Evolutionary conservation across 2,113 vertebrate species (phyloP), one percentile per base, ranked within the genome.

Genomic region (Ancistrus triradiatus): DNA sequence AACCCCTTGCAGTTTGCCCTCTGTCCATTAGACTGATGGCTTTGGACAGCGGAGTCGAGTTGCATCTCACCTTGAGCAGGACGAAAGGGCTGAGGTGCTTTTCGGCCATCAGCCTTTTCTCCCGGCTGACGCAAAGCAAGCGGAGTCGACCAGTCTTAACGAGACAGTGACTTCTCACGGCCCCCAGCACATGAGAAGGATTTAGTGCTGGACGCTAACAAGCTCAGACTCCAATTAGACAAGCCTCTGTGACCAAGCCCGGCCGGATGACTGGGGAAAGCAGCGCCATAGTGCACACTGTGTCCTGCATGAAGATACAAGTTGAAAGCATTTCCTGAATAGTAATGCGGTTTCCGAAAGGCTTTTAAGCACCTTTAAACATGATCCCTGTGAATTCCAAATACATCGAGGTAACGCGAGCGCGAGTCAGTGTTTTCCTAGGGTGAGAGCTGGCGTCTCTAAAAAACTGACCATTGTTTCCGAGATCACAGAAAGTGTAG

Each of bases 151-250:
- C 60, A 14, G 53, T 61, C 70, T 71, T 86, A 88, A 87, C 81
- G 81, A 87, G 81, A 86, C 79, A 73, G 75, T 83, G 70, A 75
- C 78, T 84, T 86, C 80, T 85, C 83, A 87, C 81, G 81, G 59
- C 66, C 61, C 55, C 75, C 72, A 84, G 78, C 83, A 83, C 84
- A 86, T 86, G 86, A 88, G 78, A 84, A 74, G 84, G 86, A 87
- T 89, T n/a, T 88, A 88, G 78, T 65, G 64, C 80, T 77, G 77
- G 77, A 72, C 42, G n/a, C 78, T 85, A 86, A 85, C 83, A 85
- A 86, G 81, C 83, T 83, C 79, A 77, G 73, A 81, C 78, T 76
- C 83, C 80, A 84, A 84, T 88, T 88, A 84, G 84, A 82, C 78
- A 83, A 81, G 78, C 79, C 72, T 83, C 76, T 69, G 65, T 79